phyloP scores from a whole-genome alignment of 2,888 invertebrate genomes.

The Tenthredo scrophulariae region DNA sequence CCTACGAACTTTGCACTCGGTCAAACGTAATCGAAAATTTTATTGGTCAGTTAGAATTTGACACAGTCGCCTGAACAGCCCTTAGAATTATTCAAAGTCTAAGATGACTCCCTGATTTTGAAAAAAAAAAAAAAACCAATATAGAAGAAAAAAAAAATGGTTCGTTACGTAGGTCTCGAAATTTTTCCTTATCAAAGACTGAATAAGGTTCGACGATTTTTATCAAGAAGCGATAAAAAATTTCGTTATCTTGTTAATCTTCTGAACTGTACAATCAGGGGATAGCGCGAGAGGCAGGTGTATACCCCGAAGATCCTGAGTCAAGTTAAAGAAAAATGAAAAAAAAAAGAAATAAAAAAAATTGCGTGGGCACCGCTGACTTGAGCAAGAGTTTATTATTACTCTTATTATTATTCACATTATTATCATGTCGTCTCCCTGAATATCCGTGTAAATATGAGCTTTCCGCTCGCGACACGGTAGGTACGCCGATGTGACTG shows the following conservation, averaged over 20 bases:
- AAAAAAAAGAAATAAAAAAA: background rate
- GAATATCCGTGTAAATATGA: slow-evolving; percentile 48
- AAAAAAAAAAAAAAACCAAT: too few species aligned
- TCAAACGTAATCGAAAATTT: background rate
- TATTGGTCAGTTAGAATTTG: background rate
- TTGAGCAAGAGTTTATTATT: slow-evolving; percentile 23
- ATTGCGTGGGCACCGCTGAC: slow-evolving; percentile 1
- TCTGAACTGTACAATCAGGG: background rate
- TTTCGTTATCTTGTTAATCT: background rate
- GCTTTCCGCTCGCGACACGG: slow-evolving; percentile 45
- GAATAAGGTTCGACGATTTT: background rate
- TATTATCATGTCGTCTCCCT: slow-evolving; percentile 39
- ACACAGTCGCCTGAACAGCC: background rate
- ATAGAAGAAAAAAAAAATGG: background rate
- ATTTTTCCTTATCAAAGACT: background rate
- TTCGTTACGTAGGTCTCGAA: background rate
- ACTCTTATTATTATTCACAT: slow-evolving; percentile 27
- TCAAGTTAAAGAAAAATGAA: background rate
- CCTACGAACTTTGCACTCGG: background rate
- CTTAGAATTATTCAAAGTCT: too few species aligned
- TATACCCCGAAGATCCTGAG: background rate
- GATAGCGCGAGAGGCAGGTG: background rate
- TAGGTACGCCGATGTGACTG: slow-evolving; percentile 24
- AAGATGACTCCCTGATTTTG: background rate
- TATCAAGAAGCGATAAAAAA: background rate